Conservation (phyloP, 2,113 vertebrate species). For the Tympanuchus pallidicinctus region DNA sequence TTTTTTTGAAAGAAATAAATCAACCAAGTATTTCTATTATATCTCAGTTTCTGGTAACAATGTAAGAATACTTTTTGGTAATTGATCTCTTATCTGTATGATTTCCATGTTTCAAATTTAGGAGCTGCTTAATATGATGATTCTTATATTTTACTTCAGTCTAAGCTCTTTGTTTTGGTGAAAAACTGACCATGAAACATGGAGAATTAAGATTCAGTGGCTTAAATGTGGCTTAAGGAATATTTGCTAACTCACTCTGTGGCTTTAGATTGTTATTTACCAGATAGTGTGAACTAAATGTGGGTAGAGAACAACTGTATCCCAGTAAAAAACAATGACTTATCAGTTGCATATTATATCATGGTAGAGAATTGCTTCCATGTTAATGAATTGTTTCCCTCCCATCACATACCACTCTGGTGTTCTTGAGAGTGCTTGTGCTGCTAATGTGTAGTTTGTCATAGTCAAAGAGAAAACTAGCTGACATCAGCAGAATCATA, state of each 20-base stretch:
- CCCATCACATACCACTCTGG: neutral
- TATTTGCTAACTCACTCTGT: neutral
- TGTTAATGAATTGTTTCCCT: neutral
- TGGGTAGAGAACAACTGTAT: neutral
- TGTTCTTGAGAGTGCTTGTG: neutral
- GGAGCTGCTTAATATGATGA: neutral
- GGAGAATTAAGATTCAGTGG: neutral
- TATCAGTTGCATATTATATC: neutral
- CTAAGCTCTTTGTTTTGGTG: neutral
- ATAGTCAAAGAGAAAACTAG: neutral
- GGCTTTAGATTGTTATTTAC: neutral
- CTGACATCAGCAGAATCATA: neutral
- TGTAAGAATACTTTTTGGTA: accelerated
- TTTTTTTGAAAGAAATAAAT: neutral
- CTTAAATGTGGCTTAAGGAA: neutral
- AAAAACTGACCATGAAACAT: neutral
- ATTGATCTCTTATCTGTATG: neutral
- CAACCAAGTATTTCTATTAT: neutral
- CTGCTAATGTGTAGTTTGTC: neutral
- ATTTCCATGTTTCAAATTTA: neutral
- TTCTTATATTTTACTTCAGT: neutral
- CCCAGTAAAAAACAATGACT: neutral
- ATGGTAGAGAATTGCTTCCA: neutral
- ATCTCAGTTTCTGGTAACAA: neutral
- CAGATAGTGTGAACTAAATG: neutral